Evolutionary conservation across 2,797 vertebrate species (phyloP), one percentile per base, ranked within the genome.

Genomic region (Takifugu rubripes): DNA sequence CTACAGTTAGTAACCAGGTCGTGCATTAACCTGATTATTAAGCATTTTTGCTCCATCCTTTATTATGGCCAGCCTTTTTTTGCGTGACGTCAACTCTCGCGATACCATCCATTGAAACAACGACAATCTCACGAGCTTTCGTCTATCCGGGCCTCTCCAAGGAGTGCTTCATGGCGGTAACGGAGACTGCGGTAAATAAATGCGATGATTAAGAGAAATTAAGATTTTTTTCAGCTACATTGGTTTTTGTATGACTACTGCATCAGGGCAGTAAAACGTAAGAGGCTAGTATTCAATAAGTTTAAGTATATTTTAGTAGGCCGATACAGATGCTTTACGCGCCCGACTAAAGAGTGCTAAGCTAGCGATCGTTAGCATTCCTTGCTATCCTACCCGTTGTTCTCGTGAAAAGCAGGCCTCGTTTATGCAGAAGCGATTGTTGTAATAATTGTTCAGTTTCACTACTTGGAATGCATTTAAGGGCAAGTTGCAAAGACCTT

Each of bases 101-200:
- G 88, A 85, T 62, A 74, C 0, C 1, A 46, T 21, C 8, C 1
- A 55, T 59, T 65, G 0, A 2, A 63, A 1, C 29, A 2, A 21
- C 44, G 5, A 7, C 3, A 21, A 3, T 84, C 80, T 85, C 88
- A 86, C 83, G 87, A 82, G 49, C 0, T 4, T 59, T 72, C 7
- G 0, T 1, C 5, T 14, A 55, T 27, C 70, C 0, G 62, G 81
- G 75, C 83, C 78, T 83, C 63, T 77, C 25, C n/a, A 11, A 59
- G 77, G 84, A 79, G 87, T 88, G 87, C 88, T 89, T 88, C 81
- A 91, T 91, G 90, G 90, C 90, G 86, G 84, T 90, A 21, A 90
- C 87, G 67, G 88, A 88, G 77, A 74, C 85, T 87, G 87, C 85
- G 90, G 89, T 91, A 91, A 90, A 83, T 90, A 81, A 49, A 83